These are phyloP conservation scores for Ectemnius continuus DNA, from an alignment of 2,888 invertebrate species.

Conservation along the genomic window DNA sequence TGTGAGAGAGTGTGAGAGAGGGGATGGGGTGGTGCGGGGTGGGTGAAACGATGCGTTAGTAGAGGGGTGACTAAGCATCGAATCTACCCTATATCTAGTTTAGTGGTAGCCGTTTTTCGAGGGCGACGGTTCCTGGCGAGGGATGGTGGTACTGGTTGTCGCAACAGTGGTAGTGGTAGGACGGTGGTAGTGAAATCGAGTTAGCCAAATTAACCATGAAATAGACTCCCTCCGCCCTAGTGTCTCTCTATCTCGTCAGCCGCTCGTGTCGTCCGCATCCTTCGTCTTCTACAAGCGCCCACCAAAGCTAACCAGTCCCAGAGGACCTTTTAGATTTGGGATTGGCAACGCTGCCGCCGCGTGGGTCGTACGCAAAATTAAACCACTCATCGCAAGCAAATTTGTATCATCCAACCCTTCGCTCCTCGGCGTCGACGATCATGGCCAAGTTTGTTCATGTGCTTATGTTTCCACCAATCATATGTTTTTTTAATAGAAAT, in stretches of 20 bases:
- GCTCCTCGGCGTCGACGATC: no score
- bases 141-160: not conserved
- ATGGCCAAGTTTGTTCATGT: no score
- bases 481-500: not conserved
- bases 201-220: conserved; percentile 79
- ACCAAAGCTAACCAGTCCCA: conserved; percentile 64
- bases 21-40: conserved; percentile 10
- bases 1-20: not conserved
- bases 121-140: conserved; percentile 56
- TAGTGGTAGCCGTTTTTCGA: conserved; percentile 63
- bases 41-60: conserved; percentile 40
- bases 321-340: conserved; percentile 58
- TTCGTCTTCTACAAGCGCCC: conserved; percentile 54
- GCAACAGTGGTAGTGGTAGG: conserved; percentile 28
- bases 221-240: conserved; percentile 77
- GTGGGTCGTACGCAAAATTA: conserved; percentile 50
- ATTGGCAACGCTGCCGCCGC: conserved; percentile 37
- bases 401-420: not conserved
- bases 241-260: conserved; percentile 70
- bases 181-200: conserved; percentile 73
- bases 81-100: conserved; percentile 63
- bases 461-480: not conserved
- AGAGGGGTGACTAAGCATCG: conserved; percentile 54
- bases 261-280: conserved; percentile 68
- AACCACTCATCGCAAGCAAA: conserved; percentile 55